A percentile compares a stretch with the other conserved stretches of the same genome.
Conservation (phyloP, 2,888 invertebrate species). For the Caradrina clavipalpis region DNA sequence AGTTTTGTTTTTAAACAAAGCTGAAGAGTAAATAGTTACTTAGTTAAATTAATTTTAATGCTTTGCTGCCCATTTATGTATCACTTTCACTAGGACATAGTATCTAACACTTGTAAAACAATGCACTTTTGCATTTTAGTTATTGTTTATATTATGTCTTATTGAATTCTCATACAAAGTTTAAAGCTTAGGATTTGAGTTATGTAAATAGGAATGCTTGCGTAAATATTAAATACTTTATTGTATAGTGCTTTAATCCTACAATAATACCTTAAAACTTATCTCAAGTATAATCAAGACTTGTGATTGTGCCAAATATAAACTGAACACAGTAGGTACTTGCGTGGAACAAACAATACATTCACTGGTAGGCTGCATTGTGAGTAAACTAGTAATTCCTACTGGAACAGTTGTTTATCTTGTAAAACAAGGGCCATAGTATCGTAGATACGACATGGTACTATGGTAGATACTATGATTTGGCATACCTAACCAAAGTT, state of each 20-base stretch:
- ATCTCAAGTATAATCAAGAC: conserved; percentile 23
- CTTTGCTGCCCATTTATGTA: not conserved
- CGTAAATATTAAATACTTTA: conserved; percentile 16
- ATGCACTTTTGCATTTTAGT: too few species aligned
- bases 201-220: conserved; percentile 7
- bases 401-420: conserved; percentile 56
- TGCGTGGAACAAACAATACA: conserved; percentile 16
- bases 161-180: not conserved
- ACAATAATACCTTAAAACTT: conserved; percentile 29
- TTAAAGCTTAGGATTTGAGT: conserved; percentile 2
- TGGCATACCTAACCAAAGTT: conserved; percentile 23
- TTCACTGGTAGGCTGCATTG: not conserved
- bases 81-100: not conserved
- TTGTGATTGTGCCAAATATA: conserved; percentile 31
- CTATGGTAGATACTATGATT: conserved; percentile 25
- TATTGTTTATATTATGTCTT: not conserved
- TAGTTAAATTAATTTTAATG: not conserved
- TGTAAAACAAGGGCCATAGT: conserved; percentile 50
- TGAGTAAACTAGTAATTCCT: conserved; percentile 19
- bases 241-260: conserved; percentile 2
- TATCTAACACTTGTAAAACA: too few species aligned
- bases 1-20: not conserved
- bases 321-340: conserved; percentile 10
- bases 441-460: conserved; percentile 7
- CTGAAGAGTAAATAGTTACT: not conserved